Evolutionary conservation across 2,113 vertebrate genomes (phyloP).

Genomic region (Oncorhynchus nerka): DNA sequence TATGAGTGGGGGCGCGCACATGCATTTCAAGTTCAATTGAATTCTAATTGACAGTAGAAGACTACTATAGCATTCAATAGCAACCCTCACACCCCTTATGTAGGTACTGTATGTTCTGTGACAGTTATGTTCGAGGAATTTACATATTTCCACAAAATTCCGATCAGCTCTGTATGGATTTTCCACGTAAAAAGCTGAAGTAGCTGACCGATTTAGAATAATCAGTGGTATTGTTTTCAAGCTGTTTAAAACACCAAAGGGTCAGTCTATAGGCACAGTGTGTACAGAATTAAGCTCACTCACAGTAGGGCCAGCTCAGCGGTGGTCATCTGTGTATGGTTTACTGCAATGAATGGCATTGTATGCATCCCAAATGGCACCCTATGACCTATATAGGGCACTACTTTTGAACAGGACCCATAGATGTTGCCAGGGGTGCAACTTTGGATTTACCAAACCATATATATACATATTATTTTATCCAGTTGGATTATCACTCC

Average conservation of each 20-base stretch:
- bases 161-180: slow-evolving; percentile 33
- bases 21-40: not conserved
- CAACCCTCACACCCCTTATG: too few species aligned
- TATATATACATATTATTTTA: too few species aligned
- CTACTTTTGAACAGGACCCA: too few species aligned
- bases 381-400: too few species aligned
- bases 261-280: slow-evolving; percentile 38
- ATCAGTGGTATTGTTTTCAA: slow-evolving; percentile 52
- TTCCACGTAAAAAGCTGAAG: slow-evolving; percentile 13
- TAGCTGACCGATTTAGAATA: slow-evolving; percentile 33
- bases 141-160: slow-evolving; percentile 42
- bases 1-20: too few species aligned
- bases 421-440: too few species aligned
- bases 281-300: slow-evolving; percentile 46
- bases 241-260: slow-evolving; percentile 28
- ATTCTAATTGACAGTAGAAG: too few species aligned
- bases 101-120: too few species aligned
- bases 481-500: too few species aligned
- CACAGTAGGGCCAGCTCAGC: slow-evolving; percentile 12
- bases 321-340: not conserved
- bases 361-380: too few species aligned
- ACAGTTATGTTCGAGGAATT: slow-evolving; percentile 14
- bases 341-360: not conserved
- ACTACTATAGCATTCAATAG: too few species aligned
- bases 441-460: too few species aligned